Percentiles rank a stretch among this genome's conserved stretches.
Conservation (phyloP, 2,797 vertebrate genomes). For the Labeo calbasu region DNA sequence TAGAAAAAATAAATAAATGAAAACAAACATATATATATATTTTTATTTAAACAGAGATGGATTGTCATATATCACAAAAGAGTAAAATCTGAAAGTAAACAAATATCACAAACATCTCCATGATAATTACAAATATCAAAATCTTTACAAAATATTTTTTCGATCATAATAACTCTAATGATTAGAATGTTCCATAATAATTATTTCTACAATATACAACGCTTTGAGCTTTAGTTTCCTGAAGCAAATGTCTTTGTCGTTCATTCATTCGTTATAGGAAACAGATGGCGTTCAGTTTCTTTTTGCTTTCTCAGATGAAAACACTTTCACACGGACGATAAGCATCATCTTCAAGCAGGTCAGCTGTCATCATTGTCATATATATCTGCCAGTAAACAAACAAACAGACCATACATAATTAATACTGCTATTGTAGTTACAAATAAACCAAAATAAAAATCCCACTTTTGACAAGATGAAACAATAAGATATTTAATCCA, state of each 20-base stretch:
- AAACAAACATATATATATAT: no score
- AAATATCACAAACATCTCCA: not conserved
- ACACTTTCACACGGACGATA: not conserved
- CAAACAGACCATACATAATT: slow-evolving; percentile 13
- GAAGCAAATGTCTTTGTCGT: not conserved
- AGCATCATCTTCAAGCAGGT: not conserved
- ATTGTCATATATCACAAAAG: not conserved
- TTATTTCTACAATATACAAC: slow-evolving; percentile 52
- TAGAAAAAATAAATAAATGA: not conserved
- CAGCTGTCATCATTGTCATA: slow-evolving; percentile 75
- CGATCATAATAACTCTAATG: not conserved
- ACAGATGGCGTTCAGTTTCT: not conserved
- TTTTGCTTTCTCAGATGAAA: slow-evolving; percentile 27
- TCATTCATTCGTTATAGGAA: not conserved
- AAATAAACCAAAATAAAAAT: not conserved
- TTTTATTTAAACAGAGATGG: not conserved
- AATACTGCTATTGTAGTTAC: not conserved
- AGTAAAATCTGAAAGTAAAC: not conserved
- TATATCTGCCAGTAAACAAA: slow-evolving; percentile 67
- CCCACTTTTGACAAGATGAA: not conserved
- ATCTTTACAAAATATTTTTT: slow-evolving; percentile 11
- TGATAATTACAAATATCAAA: slow-evolving; percentile 9
- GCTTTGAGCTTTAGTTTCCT: not conserved
- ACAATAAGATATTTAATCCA: not conserved
- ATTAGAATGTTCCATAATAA: not conserved